Evolutionary conservation across 2,888 invertebrate species (phyloP), one percentile per base, ranked within the genome.

Genomic region (Andrena fulva): DNA sequence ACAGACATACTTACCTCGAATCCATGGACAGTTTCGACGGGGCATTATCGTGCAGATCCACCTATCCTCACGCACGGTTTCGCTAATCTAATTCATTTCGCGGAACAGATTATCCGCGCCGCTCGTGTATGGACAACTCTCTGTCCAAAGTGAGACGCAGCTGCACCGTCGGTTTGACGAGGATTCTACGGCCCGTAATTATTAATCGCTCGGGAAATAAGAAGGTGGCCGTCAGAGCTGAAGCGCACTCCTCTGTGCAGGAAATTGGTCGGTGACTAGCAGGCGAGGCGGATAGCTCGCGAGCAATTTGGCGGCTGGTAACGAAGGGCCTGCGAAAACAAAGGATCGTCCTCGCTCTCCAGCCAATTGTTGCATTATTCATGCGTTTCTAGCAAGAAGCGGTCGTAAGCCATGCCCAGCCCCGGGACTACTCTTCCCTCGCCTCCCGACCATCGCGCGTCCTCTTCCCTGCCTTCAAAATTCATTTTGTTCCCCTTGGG

Each of bases 301-400:
- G 89, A 89, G 90, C 92, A 92, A 91, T 91, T 92, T 91, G 91
- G 91, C 90, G 90, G 91, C 86, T 87, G 82, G 91, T 91, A 92
- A 92, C 92, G 92, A 89, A 89, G 89, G 90, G 89, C 87, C 90
- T 90, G 87, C 89, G 89, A 88, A 90, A 89, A 89, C 88, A 89
- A 89, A 89, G 89, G 91, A 87, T 87, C 87, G 84, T 85, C 88
- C 87, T 84, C 84, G 82, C 80, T 78, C 80, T 78, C 70, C 77
- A 76, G 74, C 86, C 90, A 90, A 90, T 90, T 90, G 90, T 90
- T 90, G 90, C 90, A 90, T 90, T 90, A 90, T 90, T 90, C 89
- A 90, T 90, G 89, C 66, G 88, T 90, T 89, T 89, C 89, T 90
- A 90, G 89, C 85, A 89, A 90, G 90, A 90, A 90, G 87, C 90